A percentile compares a stretch with the other conserved stretches of the same genome.
phyloP scores from a whole-genome alignment of 2,888 invertebrate genomes.

The Leistus spinibarbis region DNA sequence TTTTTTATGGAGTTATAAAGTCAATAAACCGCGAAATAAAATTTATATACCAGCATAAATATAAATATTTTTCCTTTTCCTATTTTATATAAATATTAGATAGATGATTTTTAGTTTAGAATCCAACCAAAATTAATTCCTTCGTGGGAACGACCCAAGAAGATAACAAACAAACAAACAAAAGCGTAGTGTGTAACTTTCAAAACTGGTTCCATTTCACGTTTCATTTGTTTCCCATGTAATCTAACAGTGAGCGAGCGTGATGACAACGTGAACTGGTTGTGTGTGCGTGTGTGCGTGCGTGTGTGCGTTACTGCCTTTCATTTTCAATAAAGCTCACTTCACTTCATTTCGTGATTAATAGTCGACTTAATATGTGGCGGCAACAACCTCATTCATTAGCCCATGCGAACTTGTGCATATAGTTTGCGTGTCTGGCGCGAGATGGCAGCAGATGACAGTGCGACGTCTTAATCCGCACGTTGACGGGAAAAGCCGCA shows the following conservation, averaged over 20 bases:
- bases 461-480: not conserved
- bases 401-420: not conserved
- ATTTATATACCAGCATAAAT: too few relatives aligned
- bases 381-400: not conserved
- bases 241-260: too few relatives aligned
- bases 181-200: too few relatives aligned
- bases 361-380: constrained; percentile 10
- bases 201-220: too few relatives aligned
- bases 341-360: constrained; percentile 5
- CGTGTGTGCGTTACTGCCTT: not conserved
- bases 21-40: not conserved
- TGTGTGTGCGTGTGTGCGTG: not conserved
- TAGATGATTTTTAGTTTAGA: too few relatives aligned
- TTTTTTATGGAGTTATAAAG: not conserved
- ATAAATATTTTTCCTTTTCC: too few relatives aligned
- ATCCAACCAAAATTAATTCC: too few relatives aligned
- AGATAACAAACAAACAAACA: too few relatives aligned
- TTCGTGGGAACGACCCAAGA: too few relatives aligned
- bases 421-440: not conserved
- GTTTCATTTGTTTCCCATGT: too few relatives aligned
- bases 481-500: not conserved
- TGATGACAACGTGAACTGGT: not conserved
- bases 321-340: constrained; percentile 8
- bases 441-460: not conserved
- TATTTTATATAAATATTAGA: too few relatives aligned